phyloP scores from a whole-genome alignment of 2,113 vertebrate genomes.

The Rhombomys opimus region DNA sequence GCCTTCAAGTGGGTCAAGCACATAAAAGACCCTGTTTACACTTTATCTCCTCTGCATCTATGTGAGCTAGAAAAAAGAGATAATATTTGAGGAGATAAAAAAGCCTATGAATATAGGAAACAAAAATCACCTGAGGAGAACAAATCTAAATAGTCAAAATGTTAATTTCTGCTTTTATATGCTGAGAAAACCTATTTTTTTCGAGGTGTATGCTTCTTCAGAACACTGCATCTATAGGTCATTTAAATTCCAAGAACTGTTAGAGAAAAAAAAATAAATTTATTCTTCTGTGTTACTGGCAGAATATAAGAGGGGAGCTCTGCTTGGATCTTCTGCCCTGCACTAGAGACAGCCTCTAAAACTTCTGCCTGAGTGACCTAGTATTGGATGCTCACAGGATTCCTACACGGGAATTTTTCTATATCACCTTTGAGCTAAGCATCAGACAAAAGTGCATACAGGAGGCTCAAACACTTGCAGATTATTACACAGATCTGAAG shows the following conservation, averaged over 20 bases:
- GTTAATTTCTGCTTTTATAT: constrained; percentile 52
- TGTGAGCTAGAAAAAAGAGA: background rate
- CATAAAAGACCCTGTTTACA: constrained; percentile 8
- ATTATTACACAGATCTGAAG: background rate
- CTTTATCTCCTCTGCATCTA: constrained; percentile 40
- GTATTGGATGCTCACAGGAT: background rate
- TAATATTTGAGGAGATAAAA: constrained; percentile 34
- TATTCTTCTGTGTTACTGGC: background rate
- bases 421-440: background rate
- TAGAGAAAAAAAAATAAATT: constrained; percentile 28
- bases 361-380: background rate
- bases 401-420: background rate
- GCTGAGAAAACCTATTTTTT: constrained; percentile 45
- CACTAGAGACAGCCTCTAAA: background rate
- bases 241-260: constrained; percentile 31
- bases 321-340: background rate
- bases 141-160: constrained; percentile 9
- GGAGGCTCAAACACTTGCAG: background rate
- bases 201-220: background rate
- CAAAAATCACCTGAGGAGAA: constrained; percentile 40
- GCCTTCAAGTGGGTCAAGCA: constrained; percentile 5
- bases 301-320: background rate
- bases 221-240: background rate
- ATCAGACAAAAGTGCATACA: background rate
- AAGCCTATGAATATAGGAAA: background rate